Percentiles rank a stretch among this genome's conserved stretches.
These are phyloP conservation scores for Chelon labrosus DNA, from an alignment of 2,797 vertebrate genomes.

Conservation along the genomic window DNA sequence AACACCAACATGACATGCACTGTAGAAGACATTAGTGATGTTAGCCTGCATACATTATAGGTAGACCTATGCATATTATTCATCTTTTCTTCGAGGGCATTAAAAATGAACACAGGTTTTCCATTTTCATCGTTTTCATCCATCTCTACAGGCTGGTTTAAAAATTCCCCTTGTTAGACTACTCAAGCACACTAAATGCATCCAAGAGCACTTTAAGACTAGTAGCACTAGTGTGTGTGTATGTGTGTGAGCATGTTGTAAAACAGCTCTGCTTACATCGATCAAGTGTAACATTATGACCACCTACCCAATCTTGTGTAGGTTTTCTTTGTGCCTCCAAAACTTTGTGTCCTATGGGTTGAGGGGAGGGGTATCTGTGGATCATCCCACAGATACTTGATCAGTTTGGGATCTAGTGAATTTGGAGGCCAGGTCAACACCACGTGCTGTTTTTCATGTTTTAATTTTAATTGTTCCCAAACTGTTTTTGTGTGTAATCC, in stretches of 20 bases:
- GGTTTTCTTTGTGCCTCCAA: too few species aligned
- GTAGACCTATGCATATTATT: slow-evolving; percentile 33
- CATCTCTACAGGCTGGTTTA: slow-evolving; percentile 34
- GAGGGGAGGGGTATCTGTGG: too few species aligned
- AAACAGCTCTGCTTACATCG: slow-evolving; percentile 51
- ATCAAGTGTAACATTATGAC: too few species aligned
- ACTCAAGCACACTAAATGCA: slow-evolving; percentile 74
- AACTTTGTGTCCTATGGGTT: too few species aligned
- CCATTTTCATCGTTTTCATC: too few species aligned
- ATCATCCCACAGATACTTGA: too few species aligned
- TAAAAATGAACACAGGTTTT: slow-evolving; percentile 26
- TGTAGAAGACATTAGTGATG: slow-evolving; percentile 35
- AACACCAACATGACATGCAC: slow-evolving; percentile 49
- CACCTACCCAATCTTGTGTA: too few species aligned
- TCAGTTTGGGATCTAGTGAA: too few species aligned
- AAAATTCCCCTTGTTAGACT: slow-evolving; percentile 42
- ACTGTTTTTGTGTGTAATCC: too few species aligned
- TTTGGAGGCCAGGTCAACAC: too few species aligned
- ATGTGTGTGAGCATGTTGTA: slow-evolving; percentile 59
- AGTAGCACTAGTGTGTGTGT: slow-evolving; percentile 70
- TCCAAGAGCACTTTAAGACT: slow-evolving; percentile 79
- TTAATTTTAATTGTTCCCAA: too few species aligned
- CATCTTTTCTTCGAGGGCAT: slow-evolving; percentile 28
- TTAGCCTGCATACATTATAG: slow-evolving; percentile 9
- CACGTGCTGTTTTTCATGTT: too few species aligned